Base-by-base conservation (phyloP, 2,888 invertebrate species). In the Alloscopus bannaensis region DNA sequence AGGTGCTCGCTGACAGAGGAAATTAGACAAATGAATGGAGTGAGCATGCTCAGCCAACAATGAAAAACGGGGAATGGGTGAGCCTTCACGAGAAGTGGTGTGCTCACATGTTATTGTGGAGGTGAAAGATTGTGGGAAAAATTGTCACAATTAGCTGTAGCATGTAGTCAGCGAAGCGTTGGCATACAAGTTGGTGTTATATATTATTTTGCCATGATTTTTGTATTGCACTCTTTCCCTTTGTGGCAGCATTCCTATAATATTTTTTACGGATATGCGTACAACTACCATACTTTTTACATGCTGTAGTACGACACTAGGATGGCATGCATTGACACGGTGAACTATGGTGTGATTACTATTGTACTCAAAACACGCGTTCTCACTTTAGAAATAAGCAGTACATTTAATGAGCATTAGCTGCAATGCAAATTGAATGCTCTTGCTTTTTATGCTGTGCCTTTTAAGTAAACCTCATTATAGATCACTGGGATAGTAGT, bases 61-160 rank as follows among this genome's bases (percentile, higher is more conserved):
- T 36, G 24, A 26, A 24, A 55, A 55, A 24, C 28, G 28, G 55
- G 26, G 55, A 36, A 55, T 55, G 55, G 28, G 55, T 26, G 28
- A 24, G 16, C 28, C 24, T 26, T 2, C 55, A 20, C 11, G 16
- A 26, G 8, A 13, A 16, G 55, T 26, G 6, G 26, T 26, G 24
- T 26, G 1, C 26, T 26, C 2, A 24, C 26, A 26, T 1, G 1
- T 26, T n/a, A 55, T 4, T 26, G 36, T 28, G 16, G 16, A 66
- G 52, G 50, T 52, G 31, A 22, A 45, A 31, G 13, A 62, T 50
- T 60, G 50, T 71, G 71, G 71, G 71, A 71, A 71, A 71, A 60
- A 36, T 31, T 60, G 36, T 50, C 11, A 28, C n/a, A 59, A 28
- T 31, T 36, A 31, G 24, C 57, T 57, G 28, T 16, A 31, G 24